phyloP scores from a whole-genome alignment of 2,797 vertebrate genomes.

The Loriculus beryllinus region DNA sequence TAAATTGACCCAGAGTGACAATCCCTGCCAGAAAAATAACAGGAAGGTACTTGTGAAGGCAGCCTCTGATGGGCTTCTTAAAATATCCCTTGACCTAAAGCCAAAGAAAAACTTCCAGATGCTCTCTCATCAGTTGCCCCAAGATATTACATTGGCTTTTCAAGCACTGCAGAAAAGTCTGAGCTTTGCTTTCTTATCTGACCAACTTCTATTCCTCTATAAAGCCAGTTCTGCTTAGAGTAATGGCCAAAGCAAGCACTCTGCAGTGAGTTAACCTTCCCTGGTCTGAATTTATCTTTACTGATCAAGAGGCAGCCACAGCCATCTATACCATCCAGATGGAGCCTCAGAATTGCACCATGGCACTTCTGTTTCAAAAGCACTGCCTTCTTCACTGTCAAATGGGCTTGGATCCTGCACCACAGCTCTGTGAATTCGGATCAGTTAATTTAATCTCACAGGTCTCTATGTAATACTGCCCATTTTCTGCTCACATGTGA shows the following conservation, averaged over 20 bases:
- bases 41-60: background rate
- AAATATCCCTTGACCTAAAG: constrained; percentile 48
- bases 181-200: background rate
- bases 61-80: constrained; percentile 20
- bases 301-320: background rate
- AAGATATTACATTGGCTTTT: background rate
- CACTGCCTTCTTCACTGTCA: background rate
- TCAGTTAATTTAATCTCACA: background rate
- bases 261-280: background rate
- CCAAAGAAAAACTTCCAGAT: background rate
- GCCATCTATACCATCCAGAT: fast-evolving
- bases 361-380: background rate
- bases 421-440: background rate
- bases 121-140: background rate
- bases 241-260: background rate
- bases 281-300: background rate
- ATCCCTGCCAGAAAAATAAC: constrained; percentile 47
- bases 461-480: background rate
- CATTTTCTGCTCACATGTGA: background rate
- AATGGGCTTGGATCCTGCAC: background rate
- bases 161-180: background rate
- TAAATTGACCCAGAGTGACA: constrained; percentile 38
- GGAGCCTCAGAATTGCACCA: background rate
- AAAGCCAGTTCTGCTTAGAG: background rate
- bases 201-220: background rate